phyloP scores from a whole-genome alignment of 2,113 vertebrate genomes.

The Egretta garzetta region DNA sequence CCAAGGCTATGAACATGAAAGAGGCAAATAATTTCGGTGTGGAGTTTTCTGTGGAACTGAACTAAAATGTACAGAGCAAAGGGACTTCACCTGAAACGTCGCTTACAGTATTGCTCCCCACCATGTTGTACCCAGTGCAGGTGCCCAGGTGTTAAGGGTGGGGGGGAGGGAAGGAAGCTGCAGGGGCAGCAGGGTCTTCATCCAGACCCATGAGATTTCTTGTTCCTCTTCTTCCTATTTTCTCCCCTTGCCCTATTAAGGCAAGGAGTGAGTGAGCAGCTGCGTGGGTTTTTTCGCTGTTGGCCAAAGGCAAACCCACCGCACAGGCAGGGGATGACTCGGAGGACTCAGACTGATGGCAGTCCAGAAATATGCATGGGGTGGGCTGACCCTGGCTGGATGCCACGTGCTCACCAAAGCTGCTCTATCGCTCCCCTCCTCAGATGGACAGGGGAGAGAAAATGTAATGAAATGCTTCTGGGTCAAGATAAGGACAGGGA shows the following conservation, averaged over 20 bases:
- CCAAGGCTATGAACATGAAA: background rate
- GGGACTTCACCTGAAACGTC: background rate
- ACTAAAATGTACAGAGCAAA: background rate
- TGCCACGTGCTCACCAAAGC: no score
- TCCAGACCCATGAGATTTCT: rapidly evolving
- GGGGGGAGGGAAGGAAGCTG: no score
- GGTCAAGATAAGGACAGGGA: no score
- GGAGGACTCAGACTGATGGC: background rate
- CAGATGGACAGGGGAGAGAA: no score
- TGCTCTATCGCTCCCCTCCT: no score
- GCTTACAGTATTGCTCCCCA: background rate
- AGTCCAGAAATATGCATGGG: background rate
- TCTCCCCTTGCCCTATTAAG: background rate
- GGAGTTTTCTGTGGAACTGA: background rate
- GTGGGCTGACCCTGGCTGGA: no score
- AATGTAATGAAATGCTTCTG: no score
- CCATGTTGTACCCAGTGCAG: rapidly evolving
- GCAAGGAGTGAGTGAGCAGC: background rate
- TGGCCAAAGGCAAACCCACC: background rate
- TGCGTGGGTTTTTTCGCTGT: background rate
- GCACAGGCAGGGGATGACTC: background rate
- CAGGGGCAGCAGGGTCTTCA: background rate
- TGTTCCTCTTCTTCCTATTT: background rate
- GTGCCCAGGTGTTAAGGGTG: rapidly evolving
- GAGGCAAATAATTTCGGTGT: background rate